Evolutionary conservation across 1,140 invertebrate species (phyloP).

Genomic region (Zaprionus vittiger): DNA sequence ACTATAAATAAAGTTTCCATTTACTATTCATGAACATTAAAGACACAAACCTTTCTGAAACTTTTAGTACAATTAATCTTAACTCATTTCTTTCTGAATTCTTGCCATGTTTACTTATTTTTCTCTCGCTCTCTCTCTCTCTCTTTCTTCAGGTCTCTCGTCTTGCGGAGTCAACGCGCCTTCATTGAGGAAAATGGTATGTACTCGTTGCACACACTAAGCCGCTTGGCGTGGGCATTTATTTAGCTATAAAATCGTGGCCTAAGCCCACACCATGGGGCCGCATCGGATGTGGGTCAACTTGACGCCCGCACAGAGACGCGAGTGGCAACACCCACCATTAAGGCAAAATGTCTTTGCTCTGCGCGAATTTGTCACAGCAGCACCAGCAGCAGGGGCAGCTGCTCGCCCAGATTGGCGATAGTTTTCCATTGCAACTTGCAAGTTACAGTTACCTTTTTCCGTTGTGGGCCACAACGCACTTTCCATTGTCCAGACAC

Average conservation of each 20-base stretch:
- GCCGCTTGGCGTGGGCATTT: constrained; percentile 56
- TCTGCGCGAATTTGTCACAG: constrained; percentile 68
- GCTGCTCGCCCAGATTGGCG: constrained; percentile 9
- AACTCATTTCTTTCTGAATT: not conserved
- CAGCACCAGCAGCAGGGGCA: constrained; percentile 5
- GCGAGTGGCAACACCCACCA: constrained; percentile 54
- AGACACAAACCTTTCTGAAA: rapidly evolving
- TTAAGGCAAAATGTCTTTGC: constrained; percentile 22
- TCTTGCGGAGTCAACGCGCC: constrained; percentile 82
- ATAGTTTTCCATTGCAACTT: constrained; percentile 15
- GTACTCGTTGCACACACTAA: constrained; percentile 31
- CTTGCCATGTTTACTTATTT: constrained; percentile 42
- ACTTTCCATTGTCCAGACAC: constrained; percentile 59
- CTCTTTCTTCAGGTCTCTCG: constrained; percentile 73
- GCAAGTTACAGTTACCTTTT: constrained; percentile 15
- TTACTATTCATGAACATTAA: not conserved
- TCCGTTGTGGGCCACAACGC: constrained; percentile 39
- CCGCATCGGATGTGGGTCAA: constrained; percentile 74
- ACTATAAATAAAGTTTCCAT: not conserved
- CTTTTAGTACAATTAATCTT: not conserved
- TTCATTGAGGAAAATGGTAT: constrained; percentile 83
- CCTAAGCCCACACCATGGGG: constrained; percentile 59
- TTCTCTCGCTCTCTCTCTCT: constrained; percentile 17
- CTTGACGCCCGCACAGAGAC: constrained; percentile 68
- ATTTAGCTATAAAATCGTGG: constrained; percentile 59